These are phyloP conservation scores for Kryphioiulus occultus DNA, from an alignment of 2,888 invertebrate genomes.

Conservation along the genomic window DNA sequence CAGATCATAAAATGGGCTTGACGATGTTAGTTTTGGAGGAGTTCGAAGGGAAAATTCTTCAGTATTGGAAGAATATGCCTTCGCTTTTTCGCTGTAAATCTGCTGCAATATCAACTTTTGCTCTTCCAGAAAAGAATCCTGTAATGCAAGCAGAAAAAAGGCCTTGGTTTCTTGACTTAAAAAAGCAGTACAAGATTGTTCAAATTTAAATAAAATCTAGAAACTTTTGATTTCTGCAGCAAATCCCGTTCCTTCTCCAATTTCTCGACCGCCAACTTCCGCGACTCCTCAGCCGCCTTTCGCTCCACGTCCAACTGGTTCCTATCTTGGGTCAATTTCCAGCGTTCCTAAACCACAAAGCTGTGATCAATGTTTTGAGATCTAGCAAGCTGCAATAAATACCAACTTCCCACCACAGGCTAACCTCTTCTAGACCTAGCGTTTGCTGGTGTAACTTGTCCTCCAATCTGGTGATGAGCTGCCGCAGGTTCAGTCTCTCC, in stretches of 20 bases:
- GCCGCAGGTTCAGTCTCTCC: background rate
- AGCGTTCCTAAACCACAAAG: conserved; percentile 28
- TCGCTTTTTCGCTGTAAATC: conserved; percentile 16
- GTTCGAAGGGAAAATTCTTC: background rate
- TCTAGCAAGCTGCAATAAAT: too few relatives aligned
- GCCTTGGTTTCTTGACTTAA: background rate
- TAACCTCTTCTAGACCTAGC: conserved; percentile 32
- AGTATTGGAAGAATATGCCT: background rate
- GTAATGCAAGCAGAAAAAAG: background rate
- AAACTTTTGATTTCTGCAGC: conserved; percentile 40
- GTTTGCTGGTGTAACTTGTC: conserved; percentile 41
- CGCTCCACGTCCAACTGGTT: conserved; percentile 22
- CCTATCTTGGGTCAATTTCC: conserved; percentile 40
- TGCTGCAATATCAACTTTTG: conserved; percentile 31
- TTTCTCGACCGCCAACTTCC: background rate
- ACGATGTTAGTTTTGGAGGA: background rate
- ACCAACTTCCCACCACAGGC: too few relatives aligned
- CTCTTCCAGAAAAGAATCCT: conserved; percentile 44
- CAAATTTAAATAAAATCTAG: background rate
- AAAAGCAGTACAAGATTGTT: background rate
- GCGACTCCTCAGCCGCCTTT: background rate
- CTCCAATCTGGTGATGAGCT: conserved; percentile 39
- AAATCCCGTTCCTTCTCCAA: background rate
- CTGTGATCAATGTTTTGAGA: background rate
- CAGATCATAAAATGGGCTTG: background rate